phyloP scores from a whole-genome alignment of 2,888 invertebrate species.

The Chelonus formosanus region DNA sequence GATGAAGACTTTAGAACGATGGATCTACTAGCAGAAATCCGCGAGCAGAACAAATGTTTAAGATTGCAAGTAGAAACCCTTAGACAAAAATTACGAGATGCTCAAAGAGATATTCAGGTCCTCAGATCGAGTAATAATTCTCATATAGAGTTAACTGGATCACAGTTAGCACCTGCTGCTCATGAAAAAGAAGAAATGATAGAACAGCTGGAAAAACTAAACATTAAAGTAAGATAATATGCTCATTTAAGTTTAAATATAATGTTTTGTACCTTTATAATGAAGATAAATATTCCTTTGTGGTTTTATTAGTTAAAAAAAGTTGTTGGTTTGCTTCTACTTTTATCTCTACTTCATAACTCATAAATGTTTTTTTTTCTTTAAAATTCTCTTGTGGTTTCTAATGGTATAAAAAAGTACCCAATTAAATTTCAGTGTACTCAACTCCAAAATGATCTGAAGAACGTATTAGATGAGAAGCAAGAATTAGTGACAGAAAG shows the following conservation, averaged over 20 bases:
- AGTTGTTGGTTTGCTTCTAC: no score
- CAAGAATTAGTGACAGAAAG: slow-evolving; percentile 83
- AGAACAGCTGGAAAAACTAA: slow-evolving; percentile 73
- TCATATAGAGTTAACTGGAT: slow-evolving; percentile 48
- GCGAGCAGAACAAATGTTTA: slow-evolving; percentile 68
- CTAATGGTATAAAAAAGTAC: no score
- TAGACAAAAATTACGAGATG: slow-evolving; percentile 76
- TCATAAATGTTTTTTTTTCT: no score
- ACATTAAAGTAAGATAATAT: slow-evolving; percentile 68
- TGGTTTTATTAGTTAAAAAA: no score
- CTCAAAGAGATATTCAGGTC: slow-evolving; percentile 75
- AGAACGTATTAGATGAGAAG: slow-evolving; percentile 83
- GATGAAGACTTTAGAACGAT: slow-evolving; percentile 50
- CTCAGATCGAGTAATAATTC: slow-evolving; percentile 66
- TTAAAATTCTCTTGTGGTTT: no score
- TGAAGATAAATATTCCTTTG: no score
- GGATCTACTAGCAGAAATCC: slow-evolving; percentile 62
- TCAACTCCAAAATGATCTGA: slow-evolving; percentile 79
- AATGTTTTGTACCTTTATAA: no score
- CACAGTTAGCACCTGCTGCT: slow-evolving; percentile 63
- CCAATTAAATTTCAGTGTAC: slow-evolving; percentile 68
- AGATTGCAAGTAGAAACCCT: slow-evolving; percentile 74
- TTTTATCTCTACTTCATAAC: no score
- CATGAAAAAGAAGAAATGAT: slow-evolving; percentile 76
- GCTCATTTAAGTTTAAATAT: no score